Evolutionary conservation across 2,888 invertebrate species (phyloP).

Genomic region (Torymus aiolomorphi): DNA sequence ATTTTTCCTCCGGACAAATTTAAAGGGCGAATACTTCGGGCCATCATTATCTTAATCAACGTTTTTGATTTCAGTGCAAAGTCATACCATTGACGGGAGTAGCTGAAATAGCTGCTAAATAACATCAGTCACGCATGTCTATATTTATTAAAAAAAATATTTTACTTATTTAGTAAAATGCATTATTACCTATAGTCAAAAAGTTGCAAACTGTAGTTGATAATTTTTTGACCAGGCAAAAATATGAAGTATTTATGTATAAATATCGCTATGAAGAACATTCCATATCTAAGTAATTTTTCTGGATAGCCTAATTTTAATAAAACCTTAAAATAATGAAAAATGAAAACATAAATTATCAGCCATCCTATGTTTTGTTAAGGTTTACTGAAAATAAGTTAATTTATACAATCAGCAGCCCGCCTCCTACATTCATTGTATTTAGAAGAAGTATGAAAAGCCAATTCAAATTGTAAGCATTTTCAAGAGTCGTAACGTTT

Average conservation of each 20-base stretch:
- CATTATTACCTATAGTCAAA: slow-evolving; percentile 28
- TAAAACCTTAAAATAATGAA: slow-evolving; percentile 2
- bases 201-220: slow-evolving; percentile 28
- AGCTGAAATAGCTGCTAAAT: slow-evolving; percentile 12
- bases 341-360: background rate
- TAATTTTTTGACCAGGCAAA: slow-evolving; percentile 46
- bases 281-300: slow-evolving; percentile 30
- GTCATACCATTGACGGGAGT: slow-evolving; percentile 38
- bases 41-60: slow-evolving; percentile 36
- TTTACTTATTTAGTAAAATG: background rate
- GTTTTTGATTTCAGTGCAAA: slow-evolving; percentile 23
- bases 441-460: slow-evolving; percentile 32
- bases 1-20: slow-evolving; percentile 39
- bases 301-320: background rate
- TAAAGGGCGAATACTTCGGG: slow-evolving; percentile 12
- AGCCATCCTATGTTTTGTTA: background rate
- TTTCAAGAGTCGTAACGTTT: slow-evolving; percentile 13
- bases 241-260: slow-evolving; percentile 46
- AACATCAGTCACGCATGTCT: too few relatives aligned
- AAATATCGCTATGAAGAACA: background rate
- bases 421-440: slow-evolving; percentile 16
- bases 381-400: background rate
- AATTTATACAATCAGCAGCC: slow-evolving; percentile 32
- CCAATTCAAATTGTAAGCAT: slow-evolving; percentile 32
- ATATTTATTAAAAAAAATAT: background rate